Evolutionary conservation across 1,140 invertebrate genomes (phyloP).

Genomic region (Halesus radiatus): DNA sequence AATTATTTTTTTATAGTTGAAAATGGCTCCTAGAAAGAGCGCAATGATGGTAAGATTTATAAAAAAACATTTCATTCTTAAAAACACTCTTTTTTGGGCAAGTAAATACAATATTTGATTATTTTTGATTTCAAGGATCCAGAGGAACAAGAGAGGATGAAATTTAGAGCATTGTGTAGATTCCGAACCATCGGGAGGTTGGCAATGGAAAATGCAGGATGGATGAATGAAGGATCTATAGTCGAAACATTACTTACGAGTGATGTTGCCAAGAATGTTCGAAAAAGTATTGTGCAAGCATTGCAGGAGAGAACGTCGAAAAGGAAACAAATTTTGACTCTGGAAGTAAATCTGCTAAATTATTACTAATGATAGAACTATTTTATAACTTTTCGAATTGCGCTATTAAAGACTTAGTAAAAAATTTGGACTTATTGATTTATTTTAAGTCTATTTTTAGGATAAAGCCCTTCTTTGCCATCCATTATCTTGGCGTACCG

Average conservation of each 20-base stretch:
- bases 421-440: too few relatives aligned
- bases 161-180: slow-evolving; percentile 67
- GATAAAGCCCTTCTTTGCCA: slow-evolving; percentile 70
- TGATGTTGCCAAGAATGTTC: slow-evolving; percentile 63
- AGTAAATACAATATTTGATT: too few relatives aligned
- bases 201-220: slow-evolving; percentile 71
- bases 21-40: too few relatives aligned
- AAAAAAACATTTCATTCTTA: too few relatives aligned
- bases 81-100: too few relatives aligned
- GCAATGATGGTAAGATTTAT: too few relatives aligned
- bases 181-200: slow-evolving; percentile 71
- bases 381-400: too few relatives aligned
- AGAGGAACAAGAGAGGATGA: slow-evolving; percentile 62
- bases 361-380: too few relatives aligned
- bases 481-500: slow-evolving; percentile 65
- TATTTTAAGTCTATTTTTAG: slow-evolving; percentile 57
- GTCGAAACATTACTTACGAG: too few relatives aligned
- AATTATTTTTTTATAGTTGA: too few relatives aligned
- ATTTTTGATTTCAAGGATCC: slow-evolving; percentile 60
- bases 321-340: slow-evolving; percentile 67
- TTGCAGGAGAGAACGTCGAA: slow-evolving; percentile 66
- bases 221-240: slow-evolving; percentile 61
- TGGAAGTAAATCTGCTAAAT: slow-evolving; percentile 61
- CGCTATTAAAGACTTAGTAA: too few relatives aligned
- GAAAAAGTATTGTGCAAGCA: slow-evolving; percentile 68